Evolutionary conservation across 2,797 vertebrate genomes (phyloP).

Genomic region (Pseudochirops cupreus): DNA sequence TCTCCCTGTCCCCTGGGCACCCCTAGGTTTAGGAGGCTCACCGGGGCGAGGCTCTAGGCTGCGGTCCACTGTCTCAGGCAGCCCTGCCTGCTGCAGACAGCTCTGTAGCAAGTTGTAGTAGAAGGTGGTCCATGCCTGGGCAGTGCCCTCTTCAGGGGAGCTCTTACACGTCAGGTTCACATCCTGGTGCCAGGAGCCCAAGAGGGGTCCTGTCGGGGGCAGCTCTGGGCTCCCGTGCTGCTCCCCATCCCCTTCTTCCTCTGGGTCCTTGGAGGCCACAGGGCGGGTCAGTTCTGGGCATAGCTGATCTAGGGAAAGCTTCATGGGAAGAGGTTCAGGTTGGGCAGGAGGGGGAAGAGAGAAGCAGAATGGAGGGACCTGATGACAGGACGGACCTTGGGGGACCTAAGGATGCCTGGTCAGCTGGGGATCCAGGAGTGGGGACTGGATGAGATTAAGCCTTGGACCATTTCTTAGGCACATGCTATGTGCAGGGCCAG

Average conservation of each 20-base stretch:
- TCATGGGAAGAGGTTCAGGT: constrained; percentile 52
- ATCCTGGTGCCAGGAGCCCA: constrained; percentile 81
- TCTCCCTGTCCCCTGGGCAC: not conserved
- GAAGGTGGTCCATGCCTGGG: constrained; percentile 76
- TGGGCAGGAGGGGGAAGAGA: not conserved
- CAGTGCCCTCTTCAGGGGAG: constrained; percentile 69
- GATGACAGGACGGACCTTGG: constrained; percentile 68
- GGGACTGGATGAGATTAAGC: not conserved
- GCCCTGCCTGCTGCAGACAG: constrained; percentile 85
- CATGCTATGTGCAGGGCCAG: not conserved
- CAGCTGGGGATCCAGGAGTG: not conserved
- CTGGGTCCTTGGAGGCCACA: constrained; percentile 77
- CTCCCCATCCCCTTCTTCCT: constrained; percentile 67
- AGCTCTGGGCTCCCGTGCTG: constrained; percentile 71
- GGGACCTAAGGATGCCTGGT: constrained; percentile 50
- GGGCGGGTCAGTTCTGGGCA: constrained; percentile 71
- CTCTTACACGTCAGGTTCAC: constrained; percentile 78
- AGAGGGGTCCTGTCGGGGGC: constrained; percentile 68
- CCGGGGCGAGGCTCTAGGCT: constrained; percentile 83
- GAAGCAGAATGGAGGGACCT: not conserved
- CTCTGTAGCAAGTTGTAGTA: constrained; percentile 85
- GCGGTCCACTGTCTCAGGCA: constrained; percentile 86
- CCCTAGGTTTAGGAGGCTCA: constrained; percentile 32
- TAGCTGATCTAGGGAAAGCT: constrained; percentile 82
- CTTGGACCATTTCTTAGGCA: not conserved